Conservation (phyloP, 1,140 invertebrate species). For the Rhopalosiphum maidis region DNA sequence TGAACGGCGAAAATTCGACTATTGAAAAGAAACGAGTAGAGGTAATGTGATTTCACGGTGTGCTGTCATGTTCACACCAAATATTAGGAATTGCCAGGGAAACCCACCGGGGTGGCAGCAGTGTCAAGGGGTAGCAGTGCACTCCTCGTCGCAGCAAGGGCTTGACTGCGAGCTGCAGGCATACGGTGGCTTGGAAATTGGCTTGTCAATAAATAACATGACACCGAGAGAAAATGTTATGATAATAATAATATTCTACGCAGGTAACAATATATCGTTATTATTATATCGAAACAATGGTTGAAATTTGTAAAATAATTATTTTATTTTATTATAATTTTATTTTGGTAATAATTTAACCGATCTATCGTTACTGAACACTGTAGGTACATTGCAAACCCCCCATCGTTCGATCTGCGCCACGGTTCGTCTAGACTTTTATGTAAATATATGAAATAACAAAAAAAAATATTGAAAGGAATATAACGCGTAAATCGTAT, state of each 20-base stretch:
- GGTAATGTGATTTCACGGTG: conserved; percentile 57
- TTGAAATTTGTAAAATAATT: background rate
- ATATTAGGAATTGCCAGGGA: conserved; percentile 50
- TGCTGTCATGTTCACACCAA: conserved; percentile 56
- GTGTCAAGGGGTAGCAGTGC: background rate
- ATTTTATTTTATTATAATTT: background rate
- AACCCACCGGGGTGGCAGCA: conserved; percentile 7
- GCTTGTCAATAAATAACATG: conserved; percentile 56
- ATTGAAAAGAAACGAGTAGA: conserved; percentile 34
- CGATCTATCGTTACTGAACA: background rate
- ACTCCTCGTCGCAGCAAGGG: background rate
- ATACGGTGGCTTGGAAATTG: conserved; percentile 44
- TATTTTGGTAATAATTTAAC: background rate
- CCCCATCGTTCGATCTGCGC: no score
- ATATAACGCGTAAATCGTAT: background rate
- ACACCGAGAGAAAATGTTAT: conserved; percentile 14
- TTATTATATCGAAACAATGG: background rate
- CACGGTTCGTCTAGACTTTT: no score
- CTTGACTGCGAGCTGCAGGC: conserved; percentile 5
- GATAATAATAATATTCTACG: background rate
- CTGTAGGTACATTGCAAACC: no score
- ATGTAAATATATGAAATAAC: no score
- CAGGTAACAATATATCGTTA: background rate
- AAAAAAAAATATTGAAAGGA: background rate
- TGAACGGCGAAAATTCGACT: conserved; percentile 40